Base-by-base conservation (phyloP, 2,888 invertebrate genomes). In the Exephanes ischioxanthus region DNA sequence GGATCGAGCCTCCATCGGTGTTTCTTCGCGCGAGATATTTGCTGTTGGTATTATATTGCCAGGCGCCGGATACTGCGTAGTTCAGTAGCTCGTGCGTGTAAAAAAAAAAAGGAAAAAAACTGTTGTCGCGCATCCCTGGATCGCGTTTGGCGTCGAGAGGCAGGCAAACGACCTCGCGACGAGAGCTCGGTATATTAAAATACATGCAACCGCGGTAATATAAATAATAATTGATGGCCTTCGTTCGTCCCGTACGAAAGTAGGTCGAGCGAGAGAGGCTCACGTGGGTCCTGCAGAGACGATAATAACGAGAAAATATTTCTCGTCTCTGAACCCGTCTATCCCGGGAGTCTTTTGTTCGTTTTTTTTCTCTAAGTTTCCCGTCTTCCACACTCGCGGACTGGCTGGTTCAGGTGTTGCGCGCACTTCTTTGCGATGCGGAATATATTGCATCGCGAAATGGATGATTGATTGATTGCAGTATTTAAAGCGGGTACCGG, bases 151-250 rank as follows among this genome's bases (percentile, higher is more conserved):
- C 58, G 26, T 26, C 26, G 58, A 53, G 45, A 33, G 41, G 26
- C 67, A 67, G 51, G 53, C 51, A 67, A 33, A 67, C 53, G 76
- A 63, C 51, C 66, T 53, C 53, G 76, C 66, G 51, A 14, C 26
- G 48, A 30, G 61, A 71, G 51, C 30, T 7, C 45, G 22, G 55
- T 58, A 58, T 58, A 58, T 76, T 58, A 72, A 68, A 79, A 71
- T 71, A 79, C 82, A 76, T 53, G 78, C 53, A 61, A 78, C 79
- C 72, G 63, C 33, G 73, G 70, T 82, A 80, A 79, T 85, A 85
- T 80, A 85, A 82, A 85, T 85, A 85, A 85, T 85, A 85, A 85
- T 85, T 85, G 85, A 85, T 85, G 85, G 82, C 67, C 76, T 85
- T 79, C 79, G 82, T 85, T 85, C 80, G 80, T 82, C 58, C 71